phyloP scores from a whole-genome alignment of 30 jellyfish, hydroid and myxozoan genomes.

The Turritopsis dohrnii region DNA sequence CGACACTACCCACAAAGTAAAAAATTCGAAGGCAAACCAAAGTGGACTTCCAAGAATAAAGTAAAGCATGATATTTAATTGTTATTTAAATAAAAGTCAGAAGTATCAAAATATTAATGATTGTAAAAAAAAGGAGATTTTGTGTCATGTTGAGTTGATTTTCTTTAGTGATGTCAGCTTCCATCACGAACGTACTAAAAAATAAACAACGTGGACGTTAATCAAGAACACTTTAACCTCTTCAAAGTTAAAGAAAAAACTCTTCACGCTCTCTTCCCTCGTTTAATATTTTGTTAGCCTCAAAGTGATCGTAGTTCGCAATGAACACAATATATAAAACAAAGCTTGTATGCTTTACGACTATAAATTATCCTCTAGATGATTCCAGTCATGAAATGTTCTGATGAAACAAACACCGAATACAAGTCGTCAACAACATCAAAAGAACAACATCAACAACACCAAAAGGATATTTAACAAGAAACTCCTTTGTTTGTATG shows the following conservation, averaged over 20 bases:
- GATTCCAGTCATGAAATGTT: background rate
- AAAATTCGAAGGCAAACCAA: no score
- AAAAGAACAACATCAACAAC: background rate
- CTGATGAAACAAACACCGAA: background rate
- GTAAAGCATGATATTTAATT: background rate
- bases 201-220: no score
- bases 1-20: no score
- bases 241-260: no score
- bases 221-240: no score
- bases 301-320: no score
- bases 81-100: background rate
- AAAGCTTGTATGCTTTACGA: no score
- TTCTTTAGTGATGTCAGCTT: background rate
- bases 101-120: background rate
- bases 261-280: no score
- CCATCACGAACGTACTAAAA: conserved; percentile 13
- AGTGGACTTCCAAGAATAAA: background rate
- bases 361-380: no score
- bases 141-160: background rate
- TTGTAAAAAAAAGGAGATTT: background rate
- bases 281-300: no score
- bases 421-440: background rate
- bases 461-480: background rate
- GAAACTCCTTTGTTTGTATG: no score
- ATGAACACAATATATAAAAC: no score